phyloP scores from a whole-genome alignment of 2,888 invertebrate genomes.

The Hydrotaea diabolus region DNA sequence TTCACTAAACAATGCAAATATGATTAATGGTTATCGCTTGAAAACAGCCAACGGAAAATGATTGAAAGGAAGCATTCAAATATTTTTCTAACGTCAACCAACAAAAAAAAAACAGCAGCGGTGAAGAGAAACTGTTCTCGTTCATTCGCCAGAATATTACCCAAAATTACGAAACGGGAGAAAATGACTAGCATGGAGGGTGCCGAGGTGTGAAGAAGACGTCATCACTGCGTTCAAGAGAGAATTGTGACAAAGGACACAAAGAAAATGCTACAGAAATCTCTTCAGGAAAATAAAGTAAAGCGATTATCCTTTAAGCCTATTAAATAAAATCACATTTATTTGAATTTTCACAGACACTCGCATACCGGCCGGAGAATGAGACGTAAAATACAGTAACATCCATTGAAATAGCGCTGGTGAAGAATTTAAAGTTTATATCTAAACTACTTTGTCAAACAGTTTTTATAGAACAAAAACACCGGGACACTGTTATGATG shows the following conservation, averaged over 20 bases:
- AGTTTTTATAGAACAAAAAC: no score
- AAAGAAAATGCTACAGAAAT: slow-evolving; percentile 16
- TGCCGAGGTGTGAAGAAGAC: background rate
- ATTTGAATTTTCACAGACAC: slow-evolving; percentile 22
- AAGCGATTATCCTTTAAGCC: slow-evolving; percentile 53
- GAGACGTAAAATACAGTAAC: background rate
- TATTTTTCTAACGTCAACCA: background rate
- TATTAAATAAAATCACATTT: slow-evolving; percentile 50
- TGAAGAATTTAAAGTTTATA: no score
- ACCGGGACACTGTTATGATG: no score
- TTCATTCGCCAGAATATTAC: slow-evolving; percentile 1
- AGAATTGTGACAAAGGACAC: background rate
- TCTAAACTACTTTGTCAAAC: no score
- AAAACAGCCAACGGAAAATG: slow-evolving; percentile 32
- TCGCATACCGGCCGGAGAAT: background rate
- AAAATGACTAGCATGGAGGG: background rate
- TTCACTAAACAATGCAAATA: slow-evolving; percentile 6
- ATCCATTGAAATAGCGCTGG: background rate
- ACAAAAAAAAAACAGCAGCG: background rate
- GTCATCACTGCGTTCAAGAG: background rate
- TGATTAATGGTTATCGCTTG: slow-evolving; percentile 51
- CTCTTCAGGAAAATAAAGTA: background rate
- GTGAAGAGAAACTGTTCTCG: background rate
- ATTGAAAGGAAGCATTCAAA: slow-evolving; percentile 3
- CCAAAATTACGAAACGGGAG: background rate